Evolutionary conservation across 2,797 vertebrate genomes (phyloP).

Genomic region (Microchirus variegatus): DNA sequence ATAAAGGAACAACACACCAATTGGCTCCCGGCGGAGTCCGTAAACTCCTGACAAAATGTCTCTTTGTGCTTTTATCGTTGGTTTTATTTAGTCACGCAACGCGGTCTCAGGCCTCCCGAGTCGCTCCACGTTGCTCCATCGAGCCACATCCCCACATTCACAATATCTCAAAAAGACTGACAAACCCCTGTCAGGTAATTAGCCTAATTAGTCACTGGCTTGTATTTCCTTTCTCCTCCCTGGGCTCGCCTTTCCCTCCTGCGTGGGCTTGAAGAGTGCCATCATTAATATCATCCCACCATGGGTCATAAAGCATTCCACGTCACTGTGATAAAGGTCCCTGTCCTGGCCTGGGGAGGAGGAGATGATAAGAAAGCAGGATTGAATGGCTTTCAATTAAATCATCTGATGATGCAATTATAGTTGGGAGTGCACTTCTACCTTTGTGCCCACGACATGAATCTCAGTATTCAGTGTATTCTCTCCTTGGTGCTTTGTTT

Average conservation of each 20-base stretch:
- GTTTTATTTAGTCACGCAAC: slow-evolving; percentile 51
- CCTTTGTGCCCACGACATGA: slow-evolving; percentile 18
- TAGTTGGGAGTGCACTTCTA: slow-evolving; percentile 23
- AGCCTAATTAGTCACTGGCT: slow-evolving; percentile 71
- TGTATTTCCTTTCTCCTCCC: slow-evolving; percentile 45
- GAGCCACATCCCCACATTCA: slow-evolving; percentile 48
- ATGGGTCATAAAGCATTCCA: slow-evolving; percentile 68
- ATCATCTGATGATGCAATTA: slow-evolving; percentile 38
- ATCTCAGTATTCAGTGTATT: neutral
- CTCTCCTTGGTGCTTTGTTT: slow-evolving; percentile 1
- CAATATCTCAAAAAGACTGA: slow-evolving; percentile 57
- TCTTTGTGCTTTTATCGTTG: slow-evolving; percentile 49
- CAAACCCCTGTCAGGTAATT: slow-evolving; percentile 68
- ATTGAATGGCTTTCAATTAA: slow-evolving; percentile 50
- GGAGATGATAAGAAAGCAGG: slow-evolving; percentile 27
- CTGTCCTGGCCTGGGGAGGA: slow-evolving; percentile 17
- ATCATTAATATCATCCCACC: slow-evolving; percentile 63
- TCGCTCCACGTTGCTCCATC: slow-evolving; percentile 40
- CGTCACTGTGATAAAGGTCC: slow-evolving; percentile 57
- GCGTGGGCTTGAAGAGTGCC: slow-evolving; percentile 44
- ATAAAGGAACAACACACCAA: slow-evolving; percentile 18
- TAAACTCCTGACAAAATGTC: slow-evolving; percentile 27
- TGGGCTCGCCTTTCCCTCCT: slow-evolving; percentile 38
- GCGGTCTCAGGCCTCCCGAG: slow-evolving; percentile 42
- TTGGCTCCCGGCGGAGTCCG: slow-evolving; percentile 35